Evolutionary conservation across 2,797 vertebrate genomes (phyloP), one percentile per base, ranked within the genome.

Genomic region (Hoplostethus mediterraneus): DNA sequence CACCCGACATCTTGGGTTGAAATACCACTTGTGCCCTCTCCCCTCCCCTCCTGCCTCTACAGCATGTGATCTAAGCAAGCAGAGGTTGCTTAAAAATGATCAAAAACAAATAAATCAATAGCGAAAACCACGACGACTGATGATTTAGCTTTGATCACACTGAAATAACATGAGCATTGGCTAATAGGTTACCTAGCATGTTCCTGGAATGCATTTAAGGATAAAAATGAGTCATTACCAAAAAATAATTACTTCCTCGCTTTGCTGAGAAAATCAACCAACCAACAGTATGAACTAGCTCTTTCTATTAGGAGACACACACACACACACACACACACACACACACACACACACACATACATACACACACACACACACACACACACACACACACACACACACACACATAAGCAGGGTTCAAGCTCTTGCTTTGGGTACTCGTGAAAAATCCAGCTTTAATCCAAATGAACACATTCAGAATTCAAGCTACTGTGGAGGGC

Each of bases 401-500:
- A 52, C 44, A 67, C 36, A 61, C 30, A 44, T 16, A 28, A 47
- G 2, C 21, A 16, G 8, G 53, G 28, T 63, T 56, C 45, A 38
- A 72, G 57, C 59, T 67, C 57, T 73, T 63, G 40, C 57, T 57
- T 67, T 3, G 58, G 71, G 77, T 59, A 71, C 58, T 59, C 66
- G 8, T 53, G 30, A 21, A 21, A 21, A 85, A 79, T 9, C 55
- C 66, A 61, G 49, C 51, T 81, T 87, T 73, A 86, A 84, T 88
- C 57, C 71, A 73, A 60, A 80, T 78, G 74, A 84, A 61, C 55
- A 59, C 44, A 7, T 60, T 72, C 63, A 56, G 55, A 58, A 76
- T 64, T 54, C 73, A 55, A 63, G 67, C 71, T 42, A 57, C 17
- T 52, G 55, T 72, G 56, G 13, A 71, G 17, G 70, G 60, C 68